Evolutionary conservation across 2,888 invertebrate species (phyloP), one percentile per base, ranked within the genome.

Genomic region (Sthenelais limicola): DNA sequence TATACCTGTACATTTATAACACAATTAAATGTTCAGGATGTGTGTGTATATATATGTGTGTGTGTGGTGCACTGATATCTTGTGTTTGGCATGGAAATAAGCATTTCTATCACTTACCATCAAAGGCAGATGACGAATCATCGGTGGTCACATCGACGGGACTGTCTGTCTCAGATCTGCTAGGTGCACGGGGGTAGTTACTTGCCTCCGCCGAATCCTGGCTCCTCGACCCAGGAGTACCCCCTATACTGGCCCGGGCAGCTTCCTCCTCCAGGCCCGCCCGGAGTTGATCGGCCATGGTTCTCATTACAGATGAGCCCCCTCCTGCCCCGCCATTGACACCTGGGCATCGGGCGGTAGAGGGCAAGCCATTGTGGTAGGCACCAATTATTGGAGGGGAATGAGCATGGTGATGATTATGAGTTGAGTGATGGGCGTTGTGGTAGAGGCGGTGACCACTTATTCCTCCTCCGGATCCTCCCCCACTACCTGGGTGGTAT

Each of bases 61-160:
- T n/a, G n/a, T n/a, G n/a, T n/a, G n/a, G n/a, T n/a, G n/a, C n/a
- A n/a, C n/a, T n/a, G n/a, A n/a, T n/a, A n/a, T n/a, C n/a, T n/a
- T n/a, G n/a, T n/a, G n/a, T n/a, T n/a, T n/a, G n/a, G n/a, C n/a
- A n/a, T n/a, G n/a, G n/a, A n/a, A n/a, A n/a, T n/a, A n/a, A n/a
- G n/a, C n/a, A n/a, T n/a, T n/a, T n/a, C n/a, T n/a, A n/a, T n/a
- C n/a, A 3, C 38, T 38, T 38, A 62, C 62, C 62, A 18, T 62
- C 62, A 24, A 62, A 35, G 38, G 62, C 43, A 24, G 62, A 62
- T 4, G 62, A 38, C 1, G 62, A 62, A 43, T 62, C 62, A 43
- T 62, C 62, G n/a, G 62, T 62, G 35, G 62, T 62, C 38, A 62
- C 62, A 24, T 62, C 62, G 18, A 62, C 62, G 38, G 62, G 62